These are phyloP conservation scores for Poecilia wingei DNA, from an alignment of 2,797 vertebrate species.

Conservation along the genomic window DNA sequence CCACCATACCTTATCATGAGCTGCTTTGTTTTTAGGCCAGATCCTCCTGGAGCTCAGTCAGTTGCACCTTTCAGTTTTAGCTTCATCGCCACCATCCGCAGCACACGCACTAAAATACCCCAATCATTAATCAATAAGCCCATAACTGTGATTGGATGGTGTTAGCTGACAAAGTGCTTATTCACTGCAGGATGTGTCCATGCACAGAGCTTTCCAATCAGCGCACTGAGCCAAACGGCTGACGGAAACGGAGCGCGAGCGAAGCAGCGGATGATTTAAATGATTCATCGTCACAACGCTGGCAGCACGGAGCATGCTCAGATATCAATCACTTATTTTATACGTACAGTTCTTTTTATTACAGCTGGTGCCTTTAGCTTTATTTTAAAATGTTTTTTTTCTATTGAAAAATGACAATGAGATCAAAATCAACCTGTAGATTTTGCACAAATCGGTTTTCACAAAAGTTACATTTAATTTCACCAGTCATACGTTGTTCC, in stretches of 20 bases:
- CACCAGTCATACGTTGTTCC: background rate
- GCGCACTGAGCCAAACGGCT: conserved; percentile 33
- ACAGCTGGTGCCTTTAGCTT: background rate
- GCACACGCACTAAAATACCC: conserved; percentile 19
- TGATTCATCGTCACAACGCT: conserved; percentile 4
- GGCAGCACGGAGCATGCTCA: background rate
- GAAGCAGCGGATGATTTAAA: conserved; percentile 22
- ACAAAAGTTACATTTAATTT: background rate
- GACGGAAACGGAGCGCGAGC: conserved; percentile 18
- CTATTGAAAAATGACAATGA: background rate
- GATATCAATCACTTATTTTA: conserved; percentile 2
- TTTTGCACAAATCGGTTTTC: background rate
- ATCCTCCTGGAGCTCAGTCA: background rate
- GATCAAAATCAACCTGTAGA: background rate
- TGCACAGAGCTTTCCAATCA: conserved; percentile 56
- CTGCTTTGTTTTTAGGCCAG: background rate
- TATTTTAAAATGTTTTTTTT: background rate
- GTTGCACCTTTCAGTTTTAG: background rate
- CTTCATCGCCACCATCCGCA: background rate
- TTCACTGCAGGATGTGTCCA: conserved; percentile 36
- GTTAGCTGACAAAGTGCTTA: conserved; percentile 61
- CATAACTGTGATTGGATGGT: conserved; percentile 64
- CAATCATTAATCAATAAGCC: conserved; percentile 57
- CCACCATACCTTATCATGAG: background rate
- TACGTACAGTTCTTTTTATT: background rate